Evolutionary conservation across 2,113 vertebrate genomes (phyloP).

Genomic region (Passerina amoena): DNA sequence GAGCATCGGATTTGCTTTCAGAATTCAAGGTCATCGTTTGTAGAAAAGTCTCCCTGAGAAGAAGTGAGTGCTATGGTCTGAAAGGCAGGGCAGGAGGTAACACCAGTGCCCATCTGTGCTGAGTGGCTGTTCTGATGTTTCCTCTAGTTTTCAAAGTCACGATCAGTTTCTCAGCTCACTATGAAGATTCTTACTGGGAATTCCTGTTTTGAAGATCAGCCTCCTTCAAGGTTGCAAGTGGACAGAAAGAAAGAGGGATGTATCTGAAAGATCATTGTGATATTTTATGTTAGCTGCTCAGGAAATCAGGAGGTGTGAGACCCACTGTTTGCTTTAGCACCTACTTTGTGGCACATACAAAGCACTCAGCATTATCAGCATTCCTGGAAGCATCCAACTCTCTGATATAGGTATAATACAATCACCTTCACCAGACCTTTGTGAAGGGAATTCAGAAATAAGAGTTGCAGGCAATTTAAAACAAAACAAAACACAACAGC

Average conservation of each 20-base stretch:
- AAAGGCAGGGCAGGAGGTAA: not conserved
- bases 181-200: not conserved
- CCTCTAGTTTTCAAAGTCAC: not conserved
- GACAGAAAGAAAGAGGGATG: not conserved
- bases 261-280: not conserved
- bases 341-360: not conserved
- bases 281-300: not conserved
- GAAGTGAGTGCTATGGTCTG: not conserved
- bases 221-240: not conserved
- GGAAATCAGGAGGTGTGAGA: not conserved
- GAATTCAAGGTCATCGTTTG: not conserved
- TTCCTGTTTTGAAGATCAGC: not conserved
- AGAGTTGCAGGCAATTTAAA: not conserved
- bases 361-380: not conserved
- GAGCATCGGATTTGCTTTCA: not conserved
- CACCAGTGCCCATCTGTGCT: fast-evolving
- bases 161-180: not conserved
- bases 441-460: not conserved
- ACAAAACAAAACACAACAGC: not conserved
- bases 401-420: not conserved
- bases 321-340: not conserved
- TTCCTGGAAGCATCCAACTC: not conserved
- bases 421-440: not conserved
- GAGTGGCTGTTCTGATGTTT: not conserved
- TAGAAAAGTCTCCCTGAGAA: not conserved